Percentiles rank a stretch among this genome's conserved stretches.
These are phyloP conservation scores for Ormyrus rosae DNA, from an alignment of 2,888 invertebrate species.

Conservation along the genomic window DNA sequence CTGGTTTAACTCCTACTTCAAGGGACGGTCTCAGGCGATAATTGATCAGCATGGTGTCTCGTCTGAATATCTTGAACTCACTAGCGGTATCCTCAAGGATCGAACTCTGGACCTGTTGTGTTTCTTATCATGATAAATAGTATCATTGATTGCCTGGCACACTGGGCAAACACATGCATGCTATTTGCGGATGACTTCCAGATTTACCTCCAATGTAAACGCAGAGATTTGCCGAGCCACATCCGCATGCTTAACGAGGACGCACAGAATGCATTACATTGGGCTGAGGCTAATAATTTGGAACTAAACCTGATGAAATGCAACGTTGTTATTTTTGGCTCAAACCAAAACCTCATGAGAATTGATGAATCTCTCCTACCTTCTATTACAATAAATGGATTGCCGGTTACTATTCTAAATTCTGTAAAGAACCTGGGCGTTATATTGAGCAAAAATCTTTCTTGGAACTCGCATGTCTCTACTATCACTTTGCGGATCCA, in stretches of 20 bases:
- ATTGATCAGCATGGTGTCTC: background rate
- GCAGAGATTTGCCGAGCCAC: background rate
- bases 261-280: background rate
- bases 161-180: too few species aligned
- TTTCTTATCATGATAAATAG: background rate
- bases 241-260: background rate
- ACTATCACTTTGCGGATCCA: background rate
- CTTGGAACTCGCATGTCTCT: background rate
- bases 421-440: slow-evolving; percentile 1
- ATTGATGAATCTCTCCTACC: background rate
- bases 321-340: background rate
- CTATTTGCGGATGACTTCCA: slow-evolving; percentile 15
- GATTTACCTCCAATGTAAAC: slow-evolving; percentile 2
- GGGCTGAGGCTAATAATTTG: background rate
- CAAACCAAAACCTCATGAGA: background rate
- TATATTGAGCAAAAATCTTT: background rate
- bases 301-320: background rate
- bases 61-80: background rate
- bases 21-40: too few species aligned
- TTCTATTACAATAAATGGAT: background rate
- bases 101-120: background rate
- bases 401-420: background rate
- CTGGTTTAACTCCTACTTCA: too few species aligned
- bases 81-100: background rate
- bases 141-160: background rate